A percentile compares a stretch with the other conserved stretches of the same genome.
Evolutionary conservation across 2,888 invertebrate species (phyloP).

Genomic region (Acleris holmiana): DNA sequence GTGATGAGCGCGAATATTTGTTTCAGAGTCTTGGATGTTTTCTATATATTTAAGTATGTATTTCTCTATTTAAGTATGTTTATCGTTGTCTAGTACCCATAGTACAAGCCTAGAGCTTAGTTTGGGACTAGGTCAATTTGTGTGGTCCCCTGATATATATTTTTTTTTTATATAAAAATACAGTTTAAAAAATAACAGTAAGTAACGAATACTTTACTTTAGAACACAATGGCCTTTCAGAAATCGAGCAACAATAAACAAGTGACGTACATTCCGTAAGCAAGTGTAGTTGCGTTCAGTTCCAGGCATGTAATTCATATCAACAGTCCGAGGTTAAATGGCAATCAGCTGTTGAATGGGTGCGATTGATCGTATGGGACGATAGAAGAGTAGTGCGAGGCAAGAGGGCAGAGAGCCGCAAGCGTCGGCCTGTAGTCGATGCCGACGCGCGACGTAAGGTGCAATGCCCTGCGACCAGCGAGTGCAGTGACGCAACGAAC

Average conservation of each 20-base stretch:
- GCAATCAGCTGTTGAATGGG: conserved; percentile 74
- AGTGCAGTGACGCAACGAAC: conserved; percentile 78
- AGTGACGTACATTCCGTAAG: conserved; percentile 27
- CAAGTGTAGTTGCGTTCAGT: conserved; percentile 23
- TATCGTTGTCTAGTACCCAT: no score
- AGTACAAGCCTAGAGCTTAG: no score
- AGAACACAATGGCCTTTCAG: not conserved
- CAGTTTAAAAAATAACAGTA: no score
- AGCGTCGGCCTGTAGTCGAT: conserved; percentile 43
- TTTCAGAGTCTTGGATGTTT: no score
- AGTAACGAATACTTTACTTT: no score
- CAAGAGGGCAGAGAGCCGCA: conserved; percentile 49
- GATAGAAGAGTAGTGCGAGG: conserved; percentile 50
- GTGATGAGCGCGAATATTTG: no score
- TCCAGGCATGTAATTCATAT: conserved; percentile 32
- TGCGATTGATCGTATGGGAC: conserved; percentile 63
- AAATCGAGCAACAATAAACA: conserved; percentile 14
- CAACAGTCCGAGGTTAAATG: conserved; percentile 51
- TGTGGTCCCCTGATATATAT: no score
- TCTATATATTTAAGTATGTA: no score
- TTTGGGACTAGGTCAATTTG: no score
- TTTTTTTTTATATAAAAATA: not conserved
- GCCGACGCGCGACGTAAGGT: conserved; percentile 60
- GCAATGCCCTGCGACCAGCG: conserved; percentile 73
- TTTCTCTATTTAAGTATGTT: no score